Evolutionary conservation across 2,888 invertebrate species (phyloP).

Genomic region (Habrosyne pyritoides): DNA sequence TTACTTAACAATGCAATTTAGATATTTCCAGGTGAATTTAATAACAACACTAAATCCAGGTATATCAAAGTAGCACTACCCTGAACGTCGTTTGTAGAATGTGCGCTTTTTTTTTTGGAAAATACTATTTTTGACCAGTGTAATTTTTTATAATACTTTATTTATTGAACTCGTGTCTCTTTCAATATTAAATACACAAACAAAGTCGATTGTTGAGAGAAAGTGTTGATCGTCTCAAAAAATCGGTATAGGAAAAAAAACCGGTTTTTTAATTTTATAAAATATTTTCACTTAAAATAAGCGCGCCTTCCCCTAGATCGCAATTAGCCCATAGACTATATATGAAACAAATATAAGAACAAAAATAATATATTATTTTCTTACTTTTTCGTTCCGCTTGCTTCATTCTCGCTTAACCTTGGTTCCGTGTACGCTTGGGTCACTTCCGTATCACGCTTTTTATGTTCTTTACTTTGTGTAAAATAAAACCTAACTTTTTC

Average conservation of each 20-base stretch:
- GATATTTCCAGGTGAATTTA: slow-evolving; percentile 42
- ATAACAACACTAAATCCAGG: slow-evolving; percentile 48
- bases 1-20: slow-evolving; percentile 20
- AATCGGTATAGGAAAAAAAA: neutral
- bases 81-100: slow-evolving; percentile 25
- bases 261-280: neutral
- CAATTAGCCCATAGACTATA: neutral
- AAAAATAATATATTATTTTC: slow-evolving; percentile 16
- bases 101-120: slow-evolving; percentile 11
- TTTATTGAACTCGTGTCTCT: too few relatives aligned
- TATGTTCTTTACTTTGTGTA: slow-evolving; percentile 38
- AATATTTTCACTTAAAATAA: neutral
- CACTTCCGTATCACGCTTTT: slow-evolving; percentile 50
- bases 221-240: neutral
- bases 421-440: slow-evolving; percentile 52
- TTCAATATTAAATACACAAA: too few relatives aligned
- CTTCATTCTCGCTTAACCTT: slow-evolving; percentile 64
- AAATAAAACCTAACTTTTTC: slow-evolving; percentile 15
- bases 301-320: neutral
- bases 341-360: neutral
- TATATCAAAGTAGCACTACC: slow-evolving; percentile 51
- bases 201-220: too few relatives aligned
- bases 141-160: too few relatives aligned
- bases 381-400: slow-evolving; percentile 54
- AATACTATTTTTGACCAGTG: neutral